Percentiles rank a stretch among this genome's conserved stretches.
Conservation (phyloP, 1,140 invertebrate species). For the Pteromalus puparum region DNA sequence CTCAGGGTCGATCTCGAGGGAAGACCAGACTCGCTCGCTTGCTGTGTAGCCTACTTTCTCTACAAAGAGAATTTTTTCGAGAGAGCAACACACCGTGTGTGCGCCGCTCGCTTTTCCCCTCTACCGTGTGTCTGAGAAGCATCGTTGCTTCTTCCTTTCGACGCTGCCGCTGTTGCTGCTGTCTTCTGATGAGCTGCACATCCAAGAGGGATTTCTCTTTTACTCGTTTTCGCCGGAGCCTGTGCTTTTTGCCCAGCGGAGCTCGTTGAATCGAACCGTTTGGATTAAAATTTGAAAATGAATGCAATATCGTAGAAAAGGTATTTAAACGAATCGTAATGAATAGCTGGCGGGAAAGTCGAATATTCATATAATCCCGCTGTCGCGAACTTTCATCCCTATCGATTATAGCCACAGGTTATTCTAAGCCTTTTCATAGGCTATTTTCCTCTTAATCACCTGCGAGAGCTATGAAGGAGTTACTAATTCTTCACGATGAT, state of each 20-base stretch:
- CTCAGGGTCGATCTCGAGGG: constrained; percentile 46
- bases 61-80: constrained; percentile 68
- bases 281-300: not conserved
- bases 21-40: constrained; percentile 40
- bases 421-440: too few species aligned
- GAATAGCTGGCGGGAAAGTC: not conserved
- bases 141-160: constrained; percentile 8
- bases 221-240: constrained; percentile 23
- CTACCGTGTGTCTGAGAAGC: not conserved
- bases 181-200: not conserved
- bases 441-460: too few species aligned
- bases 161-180: not conserved
- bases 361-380: not conserved
- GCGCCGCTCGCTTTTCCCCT: constrained; percentile 54
- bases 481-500: too few species aligned
- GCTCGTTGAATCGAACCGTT: too few species aligned
- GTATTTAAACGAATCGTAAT: not conserved
- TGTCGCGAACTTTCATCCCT: not conserved
- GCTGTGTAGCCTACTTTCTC: constrained; percentile 72
- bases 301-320: not conserved
- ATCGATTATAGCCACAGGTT: too few species aligned
- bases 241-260: too few species aligned
- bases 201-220: constrained; percentile 35
- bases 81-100: constrained; percentile 51
- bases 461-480: too few species aligned